A percentile compares a stretch with the other conserved stretches of the same genome.
Evolutionary conservation across 2,113 vertebrate species (phyloP).

Genomic region (Paedocypris sp.): DNA sequence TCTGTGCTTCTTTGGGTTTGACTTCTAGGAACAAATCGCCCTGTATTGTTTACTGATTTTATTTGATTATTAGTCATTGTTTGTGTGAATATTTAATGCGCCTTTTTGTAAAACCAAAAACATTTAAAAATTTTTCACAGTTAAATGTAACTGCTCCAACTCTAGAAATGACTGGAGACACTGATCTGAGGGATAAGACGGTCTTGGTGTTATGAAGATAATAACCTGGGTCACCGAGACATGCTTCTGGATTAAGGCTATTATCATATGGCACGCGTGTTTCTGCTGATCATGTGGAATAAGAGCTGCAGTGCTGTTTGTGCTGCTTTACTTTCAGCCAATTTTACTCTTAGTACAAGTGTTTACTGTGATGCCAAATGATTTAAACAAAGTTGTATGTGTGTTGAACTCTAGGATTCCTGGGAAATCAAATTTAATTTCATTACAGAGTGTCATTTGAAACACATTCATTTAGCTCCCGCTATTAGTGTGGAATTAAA

Average conservation of each 20-base stretch:
- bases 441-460: no score
- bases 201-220: slow-evolving; percentile 28
- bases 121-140: no score
- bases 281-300: slow-evolving; percentile 58
- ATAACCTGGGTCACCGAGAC: slow-evolving; percentile 47
- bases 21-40: background rate
- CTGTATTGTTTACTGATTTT: background rate
- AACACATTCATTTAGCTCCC: no score
- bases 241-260: slow-evolving; percentile 51
- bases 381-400: no score
- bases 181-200: slow-evolving; percentile 15
- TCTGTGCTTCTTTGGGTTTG: no score
- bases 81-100: no score
- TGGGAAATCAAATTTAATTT: no score
- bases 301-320: slow-evolving; percentile 20
- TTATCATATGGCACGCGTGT: slow-evolving; percentile 50
- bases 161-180: slow-evolving; percentile 15
- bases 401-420: no score
- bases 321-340: background rate
- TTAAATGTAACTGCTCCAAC: no score
- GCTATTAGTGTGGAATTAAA: no score
- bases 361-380: background rate
- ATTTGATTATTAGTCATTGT: no score
- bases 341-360: background rate
- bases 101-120: no score